Conservation (phyloP, 2,888 invertebrate species). For the Rhagophthalmus giganteus region DNA sequence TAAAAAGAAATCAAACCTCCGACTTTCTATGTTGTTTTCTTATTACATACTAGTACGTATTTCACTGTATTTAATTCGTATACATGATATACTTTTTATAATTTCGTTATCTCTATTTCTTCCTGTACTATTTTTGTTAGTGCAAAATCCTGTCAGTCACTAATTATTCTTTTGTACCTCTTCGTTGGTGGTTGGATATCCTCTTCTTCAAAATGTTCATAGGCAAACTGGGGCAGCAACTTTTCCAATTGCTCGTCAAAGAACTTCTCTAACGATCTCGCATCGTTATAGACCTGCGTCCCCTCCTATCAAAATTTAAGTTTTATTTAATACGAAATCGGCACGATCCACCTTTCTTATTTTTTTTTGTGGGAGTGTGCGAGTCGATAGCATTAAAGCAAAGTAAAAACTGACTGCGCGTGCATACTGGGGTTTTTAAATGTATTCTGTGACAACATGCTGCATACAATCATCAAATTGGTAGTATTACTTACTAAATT, state of each 20-base stretch:
- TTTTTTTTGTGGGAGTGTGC: too few species aligned
- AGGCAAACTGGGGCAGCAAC: constrained; percentile 77
- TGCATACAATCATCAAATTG: too few species aligned
- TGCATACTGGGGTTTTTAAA: too few species aligned
- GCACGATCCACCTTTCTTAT: too few species aligned
- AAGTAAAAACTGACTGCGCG: too few species aligned
- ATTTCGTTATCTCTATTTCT: constrained; percentile 3
- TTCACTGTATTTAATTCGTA: too few species aligned
- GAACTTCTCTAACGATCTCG: constrained; percentile 80
- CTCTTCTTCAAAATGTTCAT: constrained; percentile 58
- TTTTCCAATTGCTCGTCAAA: constrained; percentile 80
- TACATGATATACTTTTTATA: constrained; percentile 1
- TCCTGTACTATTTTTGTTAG: constrained; percentile 1
- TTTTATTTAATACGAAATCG: background rate
- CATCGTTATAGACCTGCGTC: constrained; percentile 76
- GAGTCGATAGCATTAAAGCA: too few species aligned
- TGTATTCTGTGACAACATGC: too few species aligned
- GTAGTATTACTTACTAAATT: too few species aligned
- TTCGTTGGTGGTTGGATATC: constrained; percentile 58
- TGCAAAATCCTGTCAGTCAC: constrained; percentile 42
- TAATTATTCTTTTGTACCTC: constrained; percentile 58
- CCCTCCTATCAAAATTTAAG: constrained; percentile 62
- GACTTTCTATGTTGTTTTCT: too few species aligned
- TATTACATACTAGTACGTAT: background rate
- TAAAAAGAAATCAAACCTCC: too few species aligned